Conservation (phyloP, 2,113 vertebrate genomes). For the Micromys minutus region DNA sequence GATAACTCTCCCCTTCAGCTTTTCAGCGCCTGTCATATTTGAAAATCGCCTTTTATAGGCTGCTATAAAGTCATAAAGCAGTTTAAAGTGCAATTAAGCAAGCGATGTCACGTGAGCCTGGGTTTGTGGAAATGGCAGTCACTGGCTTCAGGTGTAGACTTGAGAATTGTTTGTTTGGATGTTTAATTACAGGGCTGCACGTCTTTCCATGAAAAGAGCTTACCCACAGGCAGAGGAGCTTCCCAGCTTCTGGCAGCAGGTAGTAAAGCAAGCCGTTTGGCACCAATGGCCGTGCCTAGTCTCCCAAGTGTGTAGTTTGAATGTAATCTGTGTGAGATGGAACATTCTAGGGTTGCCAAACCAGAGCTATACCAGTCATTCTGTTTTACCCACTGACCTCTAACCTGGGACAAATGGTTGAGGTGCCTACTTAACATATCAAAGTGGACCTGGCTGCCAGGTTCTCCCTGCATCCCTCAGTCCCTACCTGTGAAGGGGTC, state of each 20-base stretch:
- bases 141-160: neutral
- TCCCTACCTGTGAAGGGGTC: neutral
- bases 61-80: slow-evolving; percentile 87
- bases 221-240: neutral
- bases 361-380: neutral
- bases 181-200: neutral
- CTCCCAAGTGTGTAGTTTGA: neutral
- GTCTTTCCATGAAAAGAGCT: neutral
- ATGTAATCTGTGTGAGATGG: neutral
- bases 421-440: neutral
- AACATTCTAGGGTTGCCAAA: neutral
- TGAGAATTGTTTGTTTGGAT: neutral
- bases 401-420: neutral
- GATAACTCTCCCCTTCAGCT: slow-evolving; percentile 57
- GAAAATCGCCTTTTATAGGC: slow-evolving; percentile 84
- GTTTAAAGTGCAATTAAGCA: slow-evolving; percentile 85
- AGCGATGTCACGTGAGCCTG: slow-evolving; percentile 70
- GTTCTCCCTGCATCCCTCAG: neutral
- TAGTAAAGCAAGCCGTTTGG: neutral
- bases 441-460: neutral
- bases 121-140: neutral
- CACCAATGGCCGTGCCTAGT: neutral
- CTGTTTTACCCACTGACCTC: neutral
- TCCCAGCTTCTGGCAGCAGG: neutral
- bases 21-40: slow-evolving; percentile 64